A percentile compares a stretch with the other conserved stretches of the same genome.
phyloP scores from a whole-genome alignment of 2,113 vertebrate genomes.

The Nerophis ophidion region DNA sequence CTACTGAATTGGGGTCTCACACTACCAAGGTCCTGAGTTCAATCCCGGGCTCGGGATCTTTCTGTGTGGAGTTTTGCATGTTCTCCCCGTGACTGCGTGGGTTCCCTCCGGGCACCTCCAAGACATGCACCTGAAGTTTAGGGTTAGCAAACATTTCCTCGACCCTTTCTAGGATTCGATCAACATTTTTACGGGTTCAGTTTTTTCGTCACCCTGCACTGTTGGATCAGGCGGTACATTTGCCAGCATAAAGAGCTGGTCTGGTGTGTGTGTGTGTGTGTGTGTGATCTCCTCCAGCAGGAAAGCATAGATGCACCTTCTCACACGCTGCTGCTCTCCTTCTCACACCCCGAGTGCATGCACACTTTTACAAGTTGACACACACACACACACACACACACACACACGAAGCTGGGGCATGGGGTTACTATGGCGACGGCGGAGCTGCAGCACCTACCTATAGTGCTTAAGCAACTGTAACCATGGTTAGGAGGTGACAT shows the following conservation, averaged over 20 bases:
- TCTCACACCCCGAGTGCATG: neutral
- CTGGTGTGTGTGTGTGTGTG: no score
- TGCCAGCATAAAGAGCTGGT: neutral
- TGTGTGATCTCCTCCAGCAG: constrained; percentile 21
- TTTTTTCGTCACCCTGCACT: no score
- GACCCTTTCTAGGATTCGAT: no score
- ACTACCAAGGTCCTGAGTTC: no score
- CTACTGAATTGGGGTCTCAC: no score
- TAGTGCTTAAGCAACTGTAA: constrained; percentile 59
- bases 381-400: neutral
- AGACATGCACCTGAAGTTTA: no score
- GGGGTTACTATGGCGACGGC: constrained; percentile 66
- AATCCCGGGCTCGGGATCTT: no score
- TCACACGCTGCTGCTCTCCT: constrained; percentile 25
- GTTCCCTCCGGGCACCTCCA: no score
- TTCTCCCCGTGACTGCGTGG: no score
- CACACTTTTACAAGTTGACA: neutral
- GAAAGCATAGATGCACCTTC: constrained; percentile 23
- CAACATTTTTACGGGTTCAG: no score
- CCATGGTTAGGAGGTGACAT: constrained; percentile 59
- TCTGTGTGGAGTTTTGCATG: no score
- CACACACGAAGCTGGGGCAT: constrained; percentile 36
- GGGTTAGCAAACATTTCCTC: no score
- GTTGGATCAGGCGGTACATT: neutral
- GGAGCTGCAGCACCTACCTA: constrained; percentile 56